Evolutionary conservation across 1,140 invertebrate species (phyloP), one percentile per base, ranked within the genome.

Genomic region (Procambarus virginalis): DNA sequence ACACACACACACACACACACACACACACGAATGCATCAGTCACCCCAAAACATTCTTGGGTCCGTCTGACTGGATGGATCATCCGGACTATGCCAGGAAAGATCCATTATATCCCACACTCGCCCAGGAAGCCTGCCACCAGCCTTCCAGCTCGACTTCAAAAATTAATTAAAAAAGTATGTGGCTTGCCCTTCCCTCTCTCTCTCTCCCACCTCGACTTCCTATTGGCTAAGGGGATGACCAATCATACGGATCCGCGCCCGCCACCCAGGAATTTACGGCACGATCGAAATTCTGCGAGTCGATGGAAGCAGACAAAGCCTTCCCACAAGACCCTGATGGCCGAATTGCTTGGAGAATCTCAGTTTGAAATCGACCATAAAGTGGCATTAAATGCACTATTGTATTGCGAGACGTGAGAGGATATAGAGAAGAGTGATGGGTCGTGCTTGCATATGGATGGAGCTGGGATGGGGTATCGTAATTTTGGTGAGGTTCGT

Each of bases 391-490:
- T n/a, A 68, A 68, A 68, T 68, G 64, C 64, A 68, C 4, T 68
- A 68, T 68, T 68, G 64, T 68, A 68, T 68, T 68, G 12, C 20
- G 12, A 17, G 51, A 68, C 4, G 17, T 5, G 64, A 68, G 64
- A 68, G 64, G 64, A 68, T 68, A 68, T 68, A 68, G 64, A 68
- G 64, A 68, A 68, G 64, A 68, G 64, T 68, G 64, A 68, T 68
- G 64, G 64, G 64, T 10, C 64, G 64, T 68, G 64, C 64, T 17
- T 68, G 64, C 64, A 68, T 68, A 68, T 68, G 64, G 64, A 68
- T 68, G 64, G 20, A 68, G 64, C 64, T 17, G 64, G 20, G 64
- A 68, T 68, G 64, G 64, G 20, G 64, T 68, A 17, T 68, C 64
- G 64, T 68, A 68, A 68, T 68, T 68, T 68, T 17, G 64, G 64